Evolutionary conservation across 2,113 vertebrate species (phyloP), one percentile per base, ranked within the genome.

Genomic region (Catagonus wagneri): DNA sequence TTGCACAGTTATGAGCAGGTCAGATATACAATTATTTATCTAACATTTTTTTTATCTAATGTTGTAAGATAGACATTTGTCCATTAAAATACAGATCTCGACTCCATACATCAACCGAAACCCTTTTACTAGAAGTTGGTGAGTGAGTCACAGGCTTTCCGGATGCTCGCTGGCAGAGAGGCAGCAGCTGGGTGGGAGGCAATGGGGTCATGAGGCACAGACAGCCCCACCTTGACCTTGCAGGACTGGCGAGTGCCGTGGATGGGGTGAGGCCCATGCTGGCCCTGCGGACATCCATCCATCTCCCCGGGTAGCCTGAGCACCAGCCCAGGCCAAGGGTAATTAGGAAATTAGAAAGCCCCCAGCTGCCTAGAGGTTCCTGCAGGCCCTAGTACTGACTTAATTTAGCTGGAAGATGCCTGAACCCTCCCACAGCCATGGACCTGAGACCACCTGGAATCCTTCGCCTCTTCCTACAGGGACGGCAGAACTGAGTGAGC

Each of bases 31-130:
- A 78, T 60, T 85, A 34, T 36, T 72, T 65, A 29, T 32, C n/a
- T 81, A 15, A 25, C 25, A 60, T 93, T 95, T 90, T 95, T 90
- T 56, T 9, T 2, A 87, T 27, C 50, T 61, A 72, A 88, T 79
- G 16, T 85, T 63, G n/a, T n/a, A 25, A 22, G 34, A 27, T 76
- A 75, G 88, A 79, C 71, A 91, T 78, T 27, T 90, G 23, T n/a
- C 34, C 29, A 32, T 72, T 36, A 56, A 89, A 86, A 56, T 58
- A 9, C 44, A 20, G 12, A 81, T 75, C 89, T 94, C 71, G 29
- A 65, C 63, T 89, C 83, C 52, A 29, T 39, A 8, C 54, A 12
- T 74, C n/a, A 61, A 19, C 74, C 22, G 56, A 72, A 79, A 83
- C 20, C 61, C 39, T 80, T 83, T 60, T 16, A 44, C 7, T 58